Conservation (phyloP, 1,140 invertebrate species). For the Drosophila pectinifera region DNA sequence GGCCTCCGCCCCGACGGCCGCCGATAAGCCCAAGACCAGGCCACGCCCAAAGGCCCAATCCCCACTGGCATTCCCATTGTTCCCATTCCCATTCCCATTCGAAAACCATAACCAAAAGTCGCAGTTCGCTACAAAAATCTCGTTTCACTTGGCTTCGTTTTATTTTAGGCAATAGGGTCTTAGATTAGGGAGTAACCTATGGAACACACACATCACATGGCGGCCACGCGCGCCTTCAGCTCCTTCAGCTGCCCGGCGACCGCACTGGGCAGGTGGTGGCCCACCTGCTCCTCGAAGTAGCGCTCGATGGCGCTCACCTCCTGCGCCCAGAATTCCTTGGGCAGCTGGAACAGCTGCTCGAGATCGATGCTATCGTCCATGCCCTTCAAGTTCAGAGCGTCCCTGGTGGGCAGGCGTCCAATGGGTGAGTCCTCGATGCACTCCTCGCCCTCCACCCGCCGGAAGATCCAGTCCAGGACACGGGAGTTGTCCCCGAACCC, state of each 20-base stretch:
- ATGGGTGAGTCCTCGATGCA: conserved; percentile 90
- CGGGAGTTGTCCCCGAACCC: conserved; percentile 96
- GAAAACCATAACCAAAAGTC: conserved; percentile 11
- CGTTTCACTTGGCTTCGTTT: conserved; percentile 38
- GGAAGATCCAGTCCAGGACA: conserved; percentile 95
- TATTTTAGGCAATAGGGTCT: conserved; percentile 70
- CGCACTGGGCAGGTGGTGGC: conserved; percentile 91
- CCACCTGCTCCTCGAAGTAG: conserved; percentile 97
- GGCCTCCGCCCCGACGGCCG: conserved; percentile 49
- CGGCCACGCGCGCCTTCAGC: conserved; percentile 89
- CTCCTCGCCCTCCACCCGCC: conserved; percentile 90
- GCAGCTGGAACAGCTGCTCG: conserved; percentile 93
- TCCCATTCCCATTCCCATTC: neutral
- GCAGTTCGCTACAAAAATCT: conserved; percentile 45
- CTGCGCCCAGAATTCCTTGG: conserved; percentile 95
- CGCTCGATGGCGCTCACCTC: conserved; percentile 93
- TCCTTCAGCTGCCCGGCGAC: conserved; percentile 91
- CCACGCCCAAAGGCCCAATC: conserved; percentile 37
- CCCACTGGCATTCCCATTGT: neutral
- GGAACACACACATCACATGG: conserved; percentile 76
- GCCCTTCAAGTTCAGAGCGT: conserved; percentile 89
- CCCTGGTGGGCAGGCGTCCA: conserved; percentile 89
- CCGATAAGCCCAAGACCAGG: conserved; percentile 45
- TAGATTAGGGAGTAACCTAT: conserved; percentile 74
- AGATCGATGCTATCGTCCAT: conserved; percentile 88